A percentile compares a stretch with the other conserved stretches of the same genome.
Conservation (phyloP, 2,888 invertebrate species). For the Acholoe squamosa region DNA sequence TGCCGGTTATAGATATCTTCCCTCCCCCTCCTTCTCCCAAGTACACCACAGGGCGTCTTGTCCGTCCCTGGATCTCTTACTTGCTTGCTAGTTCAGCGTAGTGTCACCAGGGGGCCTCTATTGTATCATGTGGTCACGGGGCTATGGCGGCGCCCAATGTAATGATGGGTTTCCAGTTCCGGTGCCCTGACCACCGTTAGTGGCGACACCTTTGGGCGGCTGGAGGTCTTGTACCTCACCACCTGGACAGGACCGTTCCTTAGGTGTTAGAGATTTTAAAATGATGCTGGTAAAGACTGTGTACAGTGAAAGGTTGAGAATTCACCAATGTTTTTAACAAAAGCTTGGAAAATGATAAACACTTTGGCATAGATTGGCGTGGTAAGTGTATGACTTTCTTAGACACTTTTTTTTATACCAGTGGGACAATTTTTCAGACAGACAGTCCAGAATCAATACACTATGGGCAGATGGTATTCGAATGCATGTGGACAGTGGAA, state of each 20-base stretch:
- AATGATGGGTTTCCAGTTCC: slow-evolving; percentile 37
- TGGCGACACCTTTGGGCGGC: not conserved
- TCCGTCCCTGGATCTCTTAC: slow-evolving; percentile 18
- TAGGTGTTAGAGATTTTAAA: not conserved
- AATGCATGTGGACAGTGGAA: too few relatives aligned
- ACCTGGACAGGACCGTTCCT: not conserved
- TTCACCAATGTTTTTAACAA: too few relatives aligned
- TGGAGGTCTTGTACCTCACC: not conserved
- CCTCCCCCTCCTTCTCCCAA: not conserved
- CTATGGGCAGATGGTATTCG: too few relatives aligned
- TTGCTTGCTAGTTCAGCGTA: not conserved
- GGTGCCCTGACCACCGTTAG: slow-evolving; percentile 36
- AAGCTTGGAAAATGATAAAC: too few relatives aligned
- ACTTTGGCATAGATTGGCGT: too few relatives aligned
- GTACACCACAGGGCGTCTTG: not conserved
- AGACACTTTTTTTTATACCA: too few relatives aligned
- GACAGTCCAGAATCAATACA: too few relatives aligned
- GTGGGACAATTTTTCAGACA: too few relatives aligned
- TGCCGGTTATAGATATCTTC: not conserved
- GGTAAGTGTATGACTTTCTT: too few relatives aligned
- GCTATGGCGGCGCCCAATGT: not conserved
- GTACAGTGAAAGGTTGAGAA: too few relatives aligned
- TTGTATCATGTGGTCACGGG: slow-evolving; percentile 33
- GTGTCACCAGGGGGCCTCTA: slow-evolving; percentile 2
- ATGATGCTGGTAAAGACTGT: too few relatives aligned